Conservation (phyloP, 1,140 invertebrate genomes). For the Hylaeus volcanicus region DNA sequence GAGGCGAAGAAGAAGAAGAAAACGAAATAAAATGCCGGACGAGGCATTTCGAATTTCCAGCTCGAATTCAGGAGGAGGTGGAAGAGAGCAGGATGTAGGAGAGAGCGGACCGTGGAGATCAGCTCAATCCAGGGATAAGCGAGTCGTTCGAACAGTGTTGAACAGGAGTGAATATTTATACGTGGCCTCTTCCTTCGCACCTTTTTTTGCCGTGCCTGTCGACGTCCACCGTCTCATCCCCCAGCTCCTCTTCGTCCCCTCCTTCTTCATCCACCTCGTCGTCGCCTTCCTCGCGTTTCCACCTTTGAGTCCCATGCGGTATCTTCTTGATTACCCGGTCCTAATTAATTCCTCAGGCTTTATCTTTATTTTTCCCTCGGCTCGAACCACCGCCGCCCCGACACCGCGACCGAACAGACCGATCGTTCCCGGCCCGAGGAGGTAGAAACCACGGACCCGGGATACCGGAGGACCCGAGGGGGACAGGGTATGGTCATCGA, state of each 20-base stretch:
- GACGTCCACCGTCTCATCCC: not conserved
- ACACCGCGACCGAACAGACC: constrained; percentile 41
- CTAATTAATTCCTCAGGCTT: constrained; percentile 79
- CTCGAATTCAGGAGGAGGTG: constrained; percentile 44
- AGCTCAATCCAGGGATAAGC: constrained; percentile 73
- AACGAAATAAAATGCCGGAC: constrained; percentile 48
- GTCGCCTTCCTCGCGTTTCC: constrained; percentile 33
- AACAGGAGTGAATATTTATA: constrained; percentile 78
- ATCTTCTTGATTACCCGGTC: constrained; percentile 78
- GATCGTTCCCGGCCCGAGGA: constrained; percentile 22
- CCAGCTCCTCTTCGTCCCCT: not conserved
- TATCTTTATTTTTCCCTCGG: constrained; percentile 73
- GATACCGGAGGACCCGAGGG: not conserved
- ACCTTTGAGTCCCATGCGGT: constrained; percentile 61
- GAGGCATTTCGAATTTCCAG: constrained; percentile 72
- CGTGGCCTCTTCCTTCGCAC: constrained; percentile 71
- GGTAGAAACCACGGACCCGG: constrained; percentile 30
- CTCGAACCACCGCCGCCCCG: constrained; percentile 27
- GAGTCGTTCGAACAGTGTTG: constrained; percentile 74
- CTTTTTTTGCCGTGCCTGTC: constrained; percentile 69
- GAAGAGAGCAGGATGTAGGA: constrained; percentile 8
- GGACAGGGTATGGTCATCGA: constrained; percentile 50
- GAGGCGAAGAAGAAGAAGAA: constrained; percentile 27
- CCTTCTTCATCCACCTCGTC: constrained; percentile 21
- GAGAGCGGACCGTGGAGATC: constrained; percentile 51